Evolutionary conservation across 2,113 vertebrate species (phyloP).

Genomic region (Chloropsis hardwickii): DNA sequence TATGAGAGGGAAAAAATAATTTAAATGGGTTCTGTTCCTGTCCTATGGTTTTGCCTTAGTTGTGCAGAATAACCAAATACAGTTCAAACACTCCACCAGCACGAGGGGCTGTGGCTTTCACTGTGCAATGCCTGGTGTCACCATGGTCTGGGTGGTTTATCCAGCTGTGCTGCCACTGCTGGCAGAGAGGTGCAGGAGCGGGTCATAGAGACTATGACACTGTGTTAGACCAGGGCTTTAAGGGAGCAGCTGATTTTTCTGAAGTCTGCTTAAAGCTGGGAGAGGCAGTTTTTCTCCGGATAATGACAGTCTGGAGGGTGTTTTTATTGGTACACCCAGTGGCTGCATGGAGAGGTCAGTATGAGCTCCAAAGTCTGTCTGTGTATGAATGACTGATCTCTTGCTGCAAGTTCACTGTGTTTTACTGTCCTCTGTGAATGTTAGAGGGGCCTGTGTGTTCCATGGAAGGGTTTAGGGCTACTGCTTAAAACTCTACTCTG

Average conservation of each 20-base stretch:
- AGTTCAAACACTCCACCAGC: neutral
- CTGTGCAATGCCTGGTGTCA: neutral
- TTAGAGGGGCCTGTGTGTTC: neutral
- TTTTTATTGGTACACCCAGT: neutral
- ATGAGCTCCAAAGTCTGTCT: neutral
- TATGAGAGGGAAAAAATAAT: accelerated
- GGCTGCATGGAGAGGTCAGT: neutral
- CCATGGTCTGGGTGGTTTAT: neutral
- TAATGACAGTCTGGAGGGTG: neutral
- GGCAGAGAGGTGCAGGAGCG: too few species aligned
- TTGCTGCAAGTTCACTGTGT: neutral
- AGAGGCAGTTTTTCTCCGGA: neutral
- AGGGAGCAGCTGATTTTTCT: neutral
- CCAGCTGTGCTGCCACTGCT: neutral
- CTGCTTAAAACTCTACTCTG: neutral
- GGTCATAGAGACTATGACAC: neutral
- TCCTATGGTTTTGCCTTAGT: neutral
- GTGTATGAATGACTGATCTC: neutral
- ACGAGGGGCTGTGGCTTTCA: neutral
- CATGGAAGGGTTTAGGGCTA: neutral
- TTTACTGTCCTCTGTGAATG: neutral
- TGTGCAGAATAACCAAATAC: neutral
- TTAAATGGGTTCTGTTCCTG: neutral
- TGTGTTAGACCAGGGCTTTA: neutral
- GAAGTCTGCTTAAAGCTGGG: neutral